A percentile compares a stretch with the other conserved stretches of the same genome.
Conservation (phyloP, 2,113 vertebrate species). For the Pteruthius melanotis region DNA sequence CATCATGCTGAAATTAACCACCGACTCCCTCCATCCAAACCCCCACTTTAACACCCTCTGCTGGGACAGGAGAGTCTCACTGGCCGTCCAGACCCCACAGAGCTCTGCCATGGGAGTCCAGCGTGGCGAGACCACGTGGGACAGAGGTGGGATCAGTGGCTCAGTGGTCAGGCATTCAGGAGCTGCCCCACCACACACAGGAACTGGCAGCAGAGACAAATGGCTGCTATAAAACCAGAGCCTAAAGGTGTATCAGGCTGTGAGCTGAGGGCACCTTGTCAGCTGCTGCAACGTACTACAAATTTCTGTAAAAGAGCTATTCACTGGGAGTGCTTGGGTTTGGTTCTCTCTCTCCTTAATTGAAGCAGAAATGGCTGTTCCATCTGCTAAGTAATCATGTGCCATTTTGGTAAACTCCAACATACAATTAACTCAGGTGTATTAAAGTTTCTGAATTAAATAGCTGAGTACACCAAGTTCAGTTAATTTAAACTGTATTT, state of each 20-base stretch:
- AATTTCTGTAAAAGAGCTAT: background rate
- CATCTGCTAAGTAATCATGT: background rate
- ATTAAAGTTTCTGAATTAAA: constrained; percentile 24
- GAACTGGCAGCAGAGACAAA: background rate
- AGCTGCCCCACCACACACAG: background rate
- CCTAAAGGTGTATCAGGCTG: constrained; percentile 7
- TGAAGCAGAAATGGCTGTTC: background rate
- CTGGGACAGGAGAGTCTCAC: background rate
- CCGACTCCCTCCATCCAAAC: rapidly evolving
- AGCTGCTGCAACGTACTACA: background rate
- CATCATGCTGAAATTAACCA: background rate
- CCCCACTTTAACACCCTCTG: background rate
- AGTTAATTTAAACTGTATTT: constrained; percentile 24
- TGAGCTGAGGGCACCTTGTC: background rate
- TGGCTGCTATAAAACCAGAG: background rate
- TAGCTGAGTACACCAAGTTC: background rate
- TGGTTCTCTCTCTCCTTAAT: background rate
- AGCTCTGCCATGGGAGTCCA: background rate
- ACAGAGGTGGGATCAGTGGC: background rate
- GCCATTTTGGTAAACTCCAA: constrained; percentile 11
- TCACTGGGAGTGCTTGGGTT: background rate
- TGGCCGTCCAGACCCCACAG: background rate
- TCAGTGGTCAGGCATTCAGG: background rate
- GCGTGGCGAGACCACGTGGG: rapidly evolving
- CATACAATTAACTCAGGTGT: background rate